Percentiles rank a stretch among this genome's conserved stretches.
Evolutionary conservation across 2,113 vertebrate species (phyloP).

Genomic region (Neotoma lepida): DNA sequence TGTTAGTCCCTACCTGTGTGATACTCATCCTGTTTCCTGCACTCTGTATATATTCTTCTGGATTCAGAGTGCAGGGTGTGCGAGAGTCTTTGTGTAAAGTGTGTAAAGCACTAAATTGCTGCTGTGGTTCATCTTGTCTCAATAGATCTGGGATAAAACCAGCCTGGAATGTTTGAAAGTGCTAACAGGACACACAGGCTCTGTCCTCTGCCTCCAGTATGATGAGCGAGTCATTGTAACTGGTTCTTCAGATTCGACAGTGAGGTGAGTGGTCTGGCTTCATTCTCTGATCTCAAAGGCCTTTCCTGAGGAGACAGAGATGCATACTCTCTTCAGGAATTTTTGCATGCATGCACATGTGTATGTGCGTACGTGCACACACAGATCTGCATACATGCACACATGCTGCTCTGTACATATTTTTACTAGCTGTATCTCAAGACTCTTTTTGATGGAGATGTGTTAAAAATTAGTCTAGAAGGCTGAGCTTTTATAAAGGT

Average conservation of each 20-base stretch:
- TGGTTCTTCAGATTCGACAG: constrained; percentile 98
- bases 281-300: background rate
- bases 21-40: background rate
- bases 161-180: constrained; percentile 98
- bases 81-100: background rate
- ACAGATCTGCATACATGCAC: background rate
- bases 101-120: background rate
- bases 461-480: background rate
- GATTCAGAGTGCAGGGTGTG: background rate
- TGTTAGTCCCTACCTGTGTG: background rate
- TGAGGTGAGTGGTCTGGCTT: constrained; percentile 87
- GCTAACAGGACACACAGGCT: constrained; percentile 97
- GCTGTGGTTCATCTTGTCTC: constrained; percentile 54
- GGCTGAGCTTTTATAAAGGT: background rate
- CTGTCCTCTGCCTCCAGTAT: constrained; percentile 98
- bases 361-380: too few species aligned
- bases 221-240: constrained; percentile 99
- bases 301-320: background rate
- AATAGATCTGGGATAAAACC: constrained; percentile 98
- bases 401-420: background rate
- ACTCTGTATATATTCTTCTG: background rate
- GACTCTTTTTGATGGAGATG: background rate
- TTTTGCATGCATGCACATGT: background rate
- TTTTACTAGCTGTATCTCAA: background rate
- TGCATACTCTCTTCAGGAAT: background rate